Evolutionary conservation across 2,113 vertebrate species (phyloP).

Genomic region (Cheirogaleus medius): DNA sequence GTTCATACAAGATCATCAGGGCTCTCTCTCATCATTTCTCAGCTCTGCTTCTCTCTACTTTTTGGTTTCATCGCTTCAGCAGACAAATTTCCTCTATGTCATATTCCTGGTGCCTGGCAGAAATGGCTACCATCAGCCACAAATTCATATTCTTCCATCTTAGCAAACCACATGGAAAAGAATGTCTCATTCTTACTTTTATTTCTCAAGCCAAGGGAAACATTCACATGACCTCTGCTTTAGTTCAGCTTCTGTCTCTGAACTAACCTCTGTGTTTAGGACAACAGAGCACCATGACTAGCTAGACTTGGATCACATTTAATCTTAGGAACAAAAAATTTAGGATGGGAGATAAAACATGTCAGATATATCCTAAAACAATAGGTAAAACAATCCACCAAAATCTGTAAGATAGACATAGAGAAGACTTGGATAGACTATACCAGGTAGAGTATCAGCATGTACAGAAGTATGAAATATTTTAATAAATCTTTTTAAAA

Average conservation of each 20-base stretch:
- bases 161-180: not conserved
- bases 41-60: not conserved
- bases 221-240: not conserved
- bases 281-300: not conserved
- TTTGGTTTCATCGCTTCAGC: not conserved
- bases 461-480: not conserved
- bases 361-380: not conserved
- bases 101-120: not conserved
- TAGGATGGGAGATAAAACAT: not conserved
- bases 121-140: not conserved
- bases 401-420: not conserved
- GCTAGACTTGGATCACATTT: not conserved
- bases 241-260: not conserved
- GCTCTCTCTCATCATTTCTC: not conserved
- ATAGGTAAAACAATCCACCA: not conserved
- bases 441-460: not conserved
- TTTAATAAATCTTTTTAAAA: slow-evolving; percentile 11
- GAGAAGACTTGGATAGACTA: not conserved
- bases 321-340: not conserved
- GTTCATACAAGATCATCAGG: not conserved
- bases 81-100: not conserved
- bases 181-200: not conserved
- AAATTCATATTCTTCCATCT: not conserved
- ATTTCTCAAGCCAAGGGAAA: not conserved
- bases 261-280: not conserved